A percentile compares a stretch with the other conserved stretches of the same genome.
phyloP scores from a whole-genome alignment of 1,140 invertebrate species.

The Zaprionus ornatus region DNA sequence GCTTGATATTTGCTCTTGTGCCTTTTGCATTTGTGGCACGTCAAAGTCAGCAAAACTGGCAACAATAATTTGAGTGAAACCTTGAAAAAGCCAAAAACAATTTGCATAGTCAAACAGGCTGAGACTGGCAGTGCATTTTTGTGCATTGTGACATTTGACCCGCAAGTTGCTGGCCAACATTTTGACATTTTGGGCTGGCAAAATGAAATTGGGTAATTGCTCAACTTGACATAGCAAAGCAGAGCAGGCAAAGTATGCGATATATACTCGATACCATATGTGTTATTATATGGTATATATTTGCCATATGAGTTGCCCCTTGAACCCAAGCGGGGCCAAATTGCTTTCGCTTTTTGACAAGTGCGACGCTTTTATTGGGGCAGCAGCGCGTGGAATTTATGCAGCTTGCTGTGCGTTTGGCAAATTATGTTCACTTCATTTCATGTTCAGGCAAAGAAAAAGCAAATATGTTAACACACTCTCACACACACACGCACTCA shows the following conservation, averaged over 20 bases:
- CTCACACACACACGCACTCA: slow-evolving; percentile 22
- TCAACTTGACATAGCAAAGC: neutral
- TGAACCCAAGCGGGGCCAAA: slow-evolving; percentile 21
- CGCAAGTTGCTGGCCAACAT: slow-evolving; percentile 38
- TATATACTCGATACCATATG: neutral
- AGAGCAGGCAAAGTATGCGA: neutral
- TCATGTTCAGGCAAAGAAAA: slow-evolving; percentile 52
- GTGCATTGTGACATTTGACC: slow-evolving; percentile 54
- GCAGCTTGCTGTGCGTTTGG: slow-evolving; percentile 58
- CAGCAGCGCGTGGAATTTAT: slow-evolving; percentile 63
- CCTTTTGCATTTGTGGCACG: no score
- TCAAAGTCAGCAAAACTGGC: no score
- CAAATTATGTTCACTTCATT: slow-evolving; percentile 80
- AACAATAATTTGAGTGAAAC: neutral
- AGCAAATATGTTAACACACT: slow-evolving; percentile 60
- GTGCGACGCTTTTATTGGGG: slow-evolving; percentile 72
- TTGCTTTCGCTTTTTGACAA: slow-evolving; percentile 67
- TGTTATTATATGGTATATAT: neutral
- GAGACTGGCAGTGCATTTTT: slow-evolving; percentile 56
- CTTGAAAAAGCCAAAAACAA: slow-evolving; percentile 36
- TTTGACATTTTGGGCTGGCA: slow-evolving; percentile 32
- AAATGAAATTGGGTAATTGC: neutral
- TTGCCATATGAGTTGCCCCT: neutral
- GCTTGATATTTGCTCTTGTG: neutral
- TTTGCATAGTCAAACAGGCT: slow-evolving; percentile 58